These are phyloP conservation scores for Lepas anatifera DNA, from an alignment of 2,888 invertebrate species.

Conservation along the genomic window DNA sequence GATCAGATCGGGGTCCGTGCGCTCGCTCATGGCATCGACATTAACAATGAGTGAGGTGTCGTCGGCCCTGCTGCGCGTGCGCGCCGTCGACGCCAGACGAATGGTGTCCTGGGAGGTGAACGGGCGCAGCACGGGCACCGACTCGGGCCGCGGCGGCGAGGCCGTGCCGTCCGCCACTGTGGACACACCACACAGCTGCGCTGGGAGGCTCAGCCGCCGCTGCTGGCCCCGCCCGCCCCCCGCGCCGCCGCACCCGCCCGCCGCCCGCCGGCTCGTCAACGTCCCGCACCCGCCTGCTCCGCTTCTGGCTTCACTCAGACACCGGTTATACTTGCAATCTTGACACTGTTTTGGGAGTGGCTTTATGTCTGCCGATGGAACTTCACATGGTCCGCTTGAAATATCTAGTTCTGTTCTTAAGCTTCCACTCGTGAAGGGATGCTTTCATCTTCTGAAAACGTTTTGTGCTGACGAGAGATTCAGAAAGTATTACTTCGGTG, in stretches of 20 bases:
- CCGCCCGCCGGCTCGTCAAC: not conserved
- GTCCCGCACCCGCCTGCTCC: not conserved
- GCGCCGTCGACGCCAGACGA: slow-evolving; percentile 23
- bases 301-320: not conserved
- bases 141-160: slow-evolving; percentile 26
- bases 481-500: too few relatives aligned
- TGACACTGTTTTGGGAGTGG: too few relatives aligned
- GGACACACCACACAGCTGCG: not conserved
- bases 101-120: slow-evolving; percentile 30
- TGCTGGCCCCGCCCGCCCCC: not conserved
- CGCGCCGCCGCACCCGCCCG: not conserved
- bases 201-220: too few relatives aligned
- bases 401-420: too few relatives aligned
- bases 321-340: too few relatives aligned
- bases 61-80: slow-evolving; percentile 24
- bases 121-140: slow-evolving; percentile 26
- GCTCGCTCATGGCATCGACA: slow-evolving; percentile 29
- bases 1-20: not conserved
- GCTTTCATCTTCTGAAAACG: too few relatives aligned
- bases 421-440: too few relatives aligned
- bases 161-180: not conserved
- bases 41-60: slow-evolving; percentile 35
- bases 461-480: too few relatives aligned
- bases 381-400: too few relatives aligned
- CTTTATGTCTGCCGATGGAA: too few relatives aligned